These are phyloP conservation scores for Actinia tenebrosa DNA, from an alignment of 64 coral and sea anemone species.

Conservation along the genomic window DNA sequence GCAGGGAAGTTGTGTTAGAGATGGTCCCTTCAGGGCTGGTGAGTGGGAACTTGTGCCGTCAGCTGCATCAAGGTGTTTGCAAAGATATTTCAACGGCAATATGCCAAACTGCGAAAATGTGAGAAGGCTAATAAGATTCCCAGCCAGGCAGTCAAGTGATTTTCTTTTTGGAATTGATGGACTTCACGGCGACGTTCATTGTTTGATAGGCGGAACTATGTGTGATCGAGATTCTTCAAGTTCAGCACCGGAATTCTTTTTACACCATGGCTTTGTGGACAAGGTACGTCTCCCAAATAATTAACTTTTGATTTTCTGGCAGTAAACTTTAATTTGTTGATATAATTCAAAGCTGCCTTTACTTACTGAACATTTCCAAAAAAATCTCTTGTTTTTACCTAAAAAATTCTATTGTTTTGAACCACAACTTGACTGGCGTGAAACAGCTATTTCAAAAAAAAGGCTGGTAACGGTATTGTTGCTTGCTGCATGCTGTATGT, in stretches of 20 bases:
- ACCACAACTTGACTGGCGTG: too few relatives aligned
- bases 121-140: background rate
- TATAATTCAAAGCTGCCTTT: too few relatives aligned
- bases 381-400: too few relatives aligned
- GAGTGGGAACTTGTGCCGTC: slow-evolving; percentile 23
- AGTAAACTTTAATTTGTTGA: too few relatives aligned
- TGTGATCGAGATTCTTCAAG: slow-evolving; percentile 6
- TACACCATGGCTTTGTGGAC: slow-evolving; percentile 39
- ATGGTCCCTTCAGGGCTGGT: slow-evolving; percentile 34
- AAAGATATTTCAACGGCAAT: slow-evolving; percentile 5
- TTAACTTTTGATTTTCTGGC: too few relatives aligned
- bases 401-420: too few relatives aligned
- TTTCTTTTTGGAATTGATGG: slow-evolving; percentile 17
- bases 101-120: background rate
- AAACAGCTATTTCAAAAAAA: too few relatives aligned
- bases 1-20: background rate
- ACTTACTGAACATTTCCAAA: too few relatives aligned
- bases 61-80: background rate
- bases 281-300: background rate
- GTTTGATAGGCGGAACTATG: slow-evolving; percentile 43
- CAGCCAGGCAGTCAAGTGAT: background rate
- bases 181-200: slow-evolving; percentile 36
- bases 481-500: too few relatives aligned
- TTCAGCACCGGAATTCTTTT: slow-evolving; percentile 60
- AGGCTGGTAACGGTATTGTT: too few relatives aligned